A percentile compares a stretch with the other conserved stretches of the same genome.
Evolutionary conservation across 2,113 vertebrate genomes (phyloP).

Genomic region (Todiramphus chloris): DNA sequence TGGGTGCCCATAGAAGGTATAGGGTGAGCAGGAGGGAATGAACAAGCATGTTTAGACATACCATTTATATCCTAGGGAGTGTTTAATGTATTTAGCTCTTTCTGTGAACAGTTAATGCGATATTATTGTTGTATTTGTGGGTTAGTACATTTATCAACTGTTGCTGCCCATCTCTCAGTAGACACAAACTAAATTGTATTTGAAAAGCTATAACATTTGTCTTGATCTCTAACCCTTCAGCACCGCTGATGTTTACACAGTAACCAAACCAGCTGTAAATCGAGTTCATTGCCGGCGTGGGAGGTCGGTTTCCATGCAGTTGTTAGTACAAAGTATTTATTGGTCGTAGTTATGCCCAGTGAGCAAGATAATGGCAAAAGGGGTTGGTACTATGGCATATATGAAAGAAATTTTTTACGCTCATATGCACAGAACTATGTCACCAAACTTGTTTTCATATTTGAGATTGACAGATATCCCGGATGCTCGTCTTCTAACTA

Average conservation of each 20-base stretch:
- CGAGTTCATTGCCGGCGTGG: not conserved
- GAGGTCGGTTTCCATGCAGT: not conserved
- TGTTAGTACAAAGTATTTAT: not conserved
- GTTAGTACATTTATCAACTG: not conserved
- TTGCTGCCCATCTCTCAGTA: fast-evolving
- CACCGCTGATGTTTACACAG: not conserved
- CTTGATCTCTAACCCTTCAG: not conserved
- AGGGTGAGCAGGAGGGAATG: not conserved
- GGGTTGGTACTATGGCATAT: not conserved
- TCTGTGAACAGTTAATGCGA: not conserved
- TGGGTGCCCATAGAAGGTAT: not conserved
- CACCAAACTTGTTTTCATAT: not conserved
- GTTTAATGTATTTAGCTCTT: not conserved
- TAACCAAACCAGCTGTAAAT: not conserved
- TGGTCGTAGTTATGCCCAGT: not conserved
- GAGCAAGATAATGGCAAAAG: not conserved
- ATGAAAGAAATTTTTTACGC: not conserved
- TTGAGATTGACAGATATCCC: not conserved
- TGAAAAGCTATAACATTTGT: not conserved
- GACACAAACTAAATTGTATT: not conserved
- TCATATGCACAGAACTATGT: not conserved
- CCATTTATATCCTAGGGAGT: no score
- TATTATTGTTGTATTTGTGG: not conserved
- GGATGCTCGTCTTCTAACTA: fast-evolving
- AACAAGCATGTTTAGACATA: fast-evolving